Evolutionary conservation across 2,888 invertebrate genomes (phyloP).

Genomic region (Nomada flava): DNA sequence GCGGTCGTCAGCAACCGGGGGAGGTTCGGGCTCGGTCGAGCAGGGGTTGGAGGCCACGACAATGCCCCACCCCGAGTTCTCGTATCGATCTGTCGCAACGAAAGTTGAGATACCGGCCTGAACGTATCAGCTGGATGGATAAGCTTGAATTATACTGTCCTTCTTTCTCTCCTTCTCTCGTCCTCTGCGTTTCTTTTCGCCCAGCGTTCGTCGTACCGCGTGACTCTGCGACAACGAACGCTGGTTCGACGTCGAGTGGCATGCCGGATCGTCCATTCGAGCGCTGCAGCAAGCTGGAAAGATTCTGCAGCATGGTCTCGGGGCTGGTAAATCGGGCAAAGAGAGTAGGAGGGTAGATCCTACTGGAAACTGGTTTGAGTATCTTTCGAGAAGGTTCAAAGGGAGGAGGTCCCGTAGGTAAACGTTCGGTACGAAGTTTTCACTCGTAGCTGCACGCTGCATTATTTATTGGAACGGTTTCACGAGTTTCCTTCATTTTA

Average conservation of each 20-base stretch:
- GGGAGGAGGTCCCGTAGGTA: too few species aligned
- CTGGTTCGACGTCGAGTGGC: slow-evolving; percentile 12
- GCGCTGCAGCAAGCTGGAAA: neutral
- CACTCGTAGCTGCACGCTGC: too few species aligned
- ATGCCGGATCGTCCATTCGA: neutral
- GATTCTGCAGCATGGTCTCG: neutral
- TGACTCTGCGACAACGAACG: slow-evolving; percentile 25
- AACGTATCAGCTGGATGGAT: slow-evolving; percentile 74
- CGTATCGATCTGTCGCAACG: slow-evolving; percentile 78
- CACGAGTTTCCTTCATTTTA: too few species aligned
- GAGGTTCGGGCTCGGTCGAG: slow-evolving; percentile 51
- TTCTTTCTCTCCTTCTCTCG: neutral
- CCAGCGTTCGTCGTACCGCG: neutral
- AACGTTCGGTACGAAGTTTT: too few species aligned
- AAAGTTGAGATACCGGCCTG: slow-evolving; percentile 74
- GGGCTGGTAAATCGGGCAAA: too few species aligned
- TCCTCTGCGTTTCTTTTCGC: neutral
- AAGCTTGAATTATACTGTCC: slow-evolving; percentile 61
- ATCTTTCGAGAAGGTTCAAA: too few species aligned
- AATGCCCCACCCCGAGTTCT: slow-evolving; percentile 73
- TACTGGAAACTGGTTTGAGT: too few species aligned
- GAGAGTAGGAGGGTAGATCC: too few species aligned
- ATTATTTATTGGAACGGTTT: too few species aligned
- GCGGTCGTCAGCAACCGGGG: slow-evolving; percentile 68
- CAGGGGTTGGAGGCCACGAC: slow-evolving; percentile 61